Conservation (phyloP, 2,797 vertebrate genomes). For the Avahi laniger region DNA sequence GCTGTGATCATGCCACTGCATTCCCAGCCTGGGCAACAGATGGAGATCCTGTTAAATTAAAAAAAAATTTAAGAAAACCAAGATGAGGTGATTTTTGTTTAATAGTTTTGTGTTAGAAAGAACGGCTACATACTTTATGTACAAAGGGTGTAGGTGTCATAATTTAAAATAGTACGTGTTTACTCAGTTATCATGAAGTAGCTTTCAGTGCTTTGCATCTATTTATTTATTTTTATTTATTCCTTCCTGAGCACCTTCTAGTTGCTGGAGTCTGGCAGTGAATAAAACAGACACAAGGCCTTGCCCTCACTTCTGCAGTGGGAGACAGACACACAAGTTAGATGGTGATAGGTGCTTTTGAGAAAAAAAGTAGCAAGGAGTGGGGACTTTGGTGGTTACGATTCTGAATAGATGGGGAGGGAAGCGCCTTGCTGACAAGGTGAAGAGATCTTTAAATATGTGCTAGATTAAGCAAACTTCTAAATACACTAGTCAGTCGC, state of each 20-base stretch:
- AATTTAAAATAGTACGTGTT: not conserved
- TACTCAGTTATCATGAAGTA: not conserved
- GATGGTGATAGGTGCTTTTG: not conserved
- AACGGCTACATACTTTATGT: not conserved
- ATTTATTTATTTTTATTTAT: too few species aligned
- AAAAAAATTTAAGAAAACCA: not conserved
- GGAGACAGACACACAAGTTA: not conserved
- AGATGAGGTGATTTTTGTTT: not conserved
- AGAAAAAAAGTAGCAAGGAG: not conserved
- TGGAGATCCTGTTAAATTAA: too few species aligned
- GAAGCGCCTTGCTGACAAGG: not conserved
- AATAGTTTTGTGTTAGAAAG: not conserved
- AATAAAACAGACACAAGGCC: not conserved
- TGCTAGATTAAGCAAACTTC: not conserved
- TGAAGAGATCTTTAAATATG: not conserved
- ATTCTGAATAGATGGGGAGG: not conserved
- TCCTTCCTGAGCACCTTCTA: not conserved
- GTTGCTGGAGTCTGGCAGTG: not conserved
- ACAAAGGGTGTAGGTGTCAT: accelerated
- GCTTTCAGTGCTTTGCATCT: not conserved
- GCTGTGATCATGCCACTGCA: too few species aligned
- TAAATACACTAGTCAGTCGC: not conserved
- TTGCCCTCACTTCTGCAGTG: not conserved
- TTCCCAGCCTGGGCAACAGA: too few species aligned
- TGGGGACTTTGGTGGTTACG: not conserved